These are phyloP conservation scores for Copsychus sechellarum DNA, from an alignment of 2,113 vertebrate genomes.

Conservation along the genomic window DNA sequence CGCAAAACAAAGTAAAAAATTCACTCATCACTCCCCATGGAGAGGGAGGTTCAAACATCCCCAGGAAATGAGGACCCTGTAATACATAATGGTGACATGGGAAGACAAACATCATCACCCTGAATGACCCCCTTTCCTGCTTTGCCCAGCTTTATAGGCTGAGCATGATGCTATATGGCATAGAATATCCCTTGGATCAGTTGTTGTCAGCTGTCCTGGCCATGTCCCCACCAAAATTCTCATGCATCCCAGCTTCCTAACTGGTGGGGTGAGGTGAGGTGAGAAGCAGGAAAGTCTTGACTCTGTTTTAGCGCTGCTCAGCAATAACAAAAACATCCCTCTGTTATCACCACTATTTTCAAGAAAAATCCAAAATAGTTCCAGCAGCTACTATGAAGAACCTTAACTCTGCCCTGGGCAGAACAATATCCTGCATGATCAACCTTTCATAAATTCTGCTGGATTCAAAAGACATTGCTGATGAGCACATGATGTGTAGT, in stretches of 20 bases:
- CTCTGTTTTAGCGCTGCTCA: not conserved
- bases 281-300: not conserved
- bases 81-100: not conserved
- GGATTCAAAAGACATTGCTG: not conserved
- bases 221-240: not conserved
- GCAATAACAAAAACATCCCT: not conserved
- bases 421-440: not conserved
- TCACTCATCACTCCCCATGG: not conserved
- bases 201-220: not conserved
- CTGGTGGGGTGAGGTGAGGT: not conserved
- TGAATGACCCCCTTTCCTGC: not conserved
- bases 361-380: not conserved
- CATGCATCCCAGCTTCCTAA: accelerated
- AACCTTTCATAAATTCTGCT: not conserved
- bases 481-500: not conserved
- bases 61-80: not conserved
- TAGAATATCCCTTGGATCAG: not conserved
- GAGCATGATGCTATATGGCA: not conserved
- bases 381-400: not conserved
- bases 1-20: not conserved
- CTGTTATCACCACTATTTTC: not conserved
- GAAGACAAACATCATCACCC: not conserved
- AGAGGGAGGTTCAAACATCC: not conserved
- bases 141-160: not conserved
- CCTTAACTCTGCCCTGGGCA: not conserved